These are phyloP conservation scores for Galbula dea DNA, from an alignment of 2,113 vertebrate species.

Conservation along the genomic window DNA sequence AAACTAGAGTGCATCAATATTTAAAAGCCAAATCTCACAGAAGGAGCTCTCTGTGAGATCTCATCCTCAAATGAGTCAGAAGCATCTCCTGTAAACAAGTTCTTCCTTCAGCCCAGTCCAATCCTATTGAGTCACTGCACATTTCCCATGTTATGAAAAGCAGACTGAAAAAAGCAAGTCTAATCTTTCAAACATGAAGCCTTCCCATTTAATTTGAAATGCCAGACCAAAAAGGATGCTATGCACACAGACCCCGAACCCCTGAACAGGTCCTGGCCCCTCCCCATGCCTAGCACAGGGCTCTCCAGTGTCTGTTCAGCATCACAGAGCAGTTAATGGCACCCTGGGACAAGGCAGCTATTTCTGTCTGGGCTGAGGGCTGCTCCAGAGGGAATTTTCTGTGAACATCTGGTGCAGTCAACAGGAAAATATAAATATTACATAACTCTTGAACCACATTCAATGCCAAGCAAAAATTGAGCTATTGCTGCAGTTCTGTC, in stretches of 20 bases:
- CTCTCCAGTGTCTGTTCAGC: neutral
- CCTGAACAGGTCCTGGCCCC: neutral
- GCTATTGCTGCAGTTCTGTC: neutral
- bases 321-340: neutral
- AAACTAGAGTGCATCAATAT: neutral
- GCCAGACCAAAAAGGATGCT: neutral
- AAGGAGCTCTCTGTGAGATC: neutral
- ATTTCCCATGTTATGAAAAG: neutral
- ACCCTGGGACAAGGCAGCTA: slow-evolving; percentile 14
- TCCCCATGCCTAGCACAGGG: neutral
- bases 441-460: neutral
- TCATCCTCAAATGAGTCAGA: neutral
- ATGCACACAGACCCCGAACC: neutral
- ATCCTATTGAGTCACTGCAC: neutral
- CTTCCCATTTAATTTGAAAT: neutral
- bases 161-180: neutral
- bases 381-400: slow-evolving; percentile 40
- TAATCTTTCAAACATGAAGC: neutral
- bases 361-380: slow-evolving; percentile 24
- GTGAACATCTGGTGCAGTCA: slow-evolving; percentile 41
- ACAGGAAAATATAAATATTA: slow-evolving; percentile 43
- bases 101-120: neutral
- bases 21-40: neutral
- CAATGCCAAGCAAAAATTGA: neutral
- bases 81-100: neutral